These are phyloP conservation scores for Pangasius sanitwongsei DNA, from an alignment of 2,797 vertebrate species.

Conservation along the genomic window DNA sequence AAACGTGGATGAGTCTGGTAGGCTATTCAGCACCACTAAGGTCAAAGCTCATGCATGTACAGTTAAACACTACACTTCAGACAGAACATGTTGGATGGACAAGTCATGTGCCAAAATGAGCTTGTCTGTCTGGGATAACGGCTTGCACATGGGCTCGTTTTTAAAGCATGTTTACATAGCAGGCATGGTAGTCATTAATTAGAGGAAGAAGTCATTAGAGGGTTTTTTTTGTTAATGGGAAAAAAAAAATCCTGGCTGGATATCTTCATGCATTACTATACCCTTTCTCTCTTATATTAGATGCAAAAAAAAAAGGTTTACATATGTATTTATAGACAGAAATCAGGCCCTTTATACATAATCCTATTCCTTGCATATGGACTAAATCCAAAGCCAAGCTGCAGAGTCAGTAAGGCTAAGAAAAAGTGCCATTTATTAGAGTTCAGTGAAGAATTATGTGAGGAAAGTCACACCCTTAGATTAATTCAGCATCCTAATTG, in stretches of 20 bases:
- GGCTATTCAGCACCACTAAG: slow-evolving; percentile 40
- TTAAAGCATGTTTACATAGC: not conserved
- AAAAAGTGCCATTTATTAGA: not conserved
- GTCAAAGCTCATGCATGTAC: slow-evolving; percentile 36
- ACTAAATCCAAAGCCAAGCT: not conserved
- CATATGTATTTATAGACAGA: not conserved
- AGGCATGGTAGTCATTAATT: not conserved
- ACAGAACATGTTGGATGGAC: not conserved
- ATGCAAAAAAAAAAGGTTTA: not conserved
- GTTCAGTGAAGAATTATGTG: not conserved
- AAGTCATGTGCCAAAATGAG: not conserved
- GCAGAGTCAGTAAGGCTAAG: not conserved
- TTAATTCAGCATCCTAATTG: not conserved
- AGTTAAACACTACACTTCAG: not conserved
- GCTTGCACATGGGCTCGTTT: not conserved
- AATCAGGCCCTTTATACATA: not conserved
- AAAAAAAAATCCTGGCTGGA: not conserved
- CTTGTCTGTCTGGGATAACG: not conserved
- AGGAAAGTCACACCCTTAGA: not conserved
- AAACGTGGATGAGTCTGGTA: slow-evolving; percentile 67
- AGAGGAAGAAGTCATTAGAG: not conserved
- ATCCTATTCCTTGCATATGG: not conserved
- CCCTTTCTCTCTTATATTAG: not conserved
- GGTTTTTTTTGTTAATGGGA: not conserved
- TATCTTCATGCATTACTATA: too few relatives aligned